Conservation (phyloP, 2,888 invertebrate genomes). For the Holacanthella duospinosa region DNA sequence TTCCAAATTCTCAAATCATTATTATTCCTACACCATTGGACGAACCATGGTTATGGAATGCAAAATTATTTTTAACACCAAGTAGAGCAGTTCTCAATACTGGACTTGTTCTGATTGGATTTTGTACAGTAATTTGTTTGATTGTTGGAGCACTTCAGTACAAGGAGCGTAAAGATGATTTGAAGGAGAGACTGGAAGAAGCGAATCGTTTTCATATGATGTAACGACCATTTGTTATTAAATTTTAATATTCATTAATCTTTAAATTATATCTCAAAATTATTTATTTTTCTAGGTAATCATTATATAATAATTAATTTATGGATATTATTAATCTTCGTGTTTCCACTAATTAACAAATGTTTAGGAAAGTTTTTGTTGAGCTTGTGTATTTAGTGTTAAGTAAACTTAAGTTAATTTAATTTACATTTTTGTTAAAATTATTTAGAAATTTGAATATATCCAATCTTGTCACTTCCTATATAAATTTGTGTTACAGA, state of each 20-base stretch:
- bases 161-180: slow-evolving; percentile 76
- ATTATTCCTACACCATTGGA: slow-evolving; percentile 77
- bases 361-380: too few relatives aligned
- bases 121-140: slow-evolving; percentile 71
- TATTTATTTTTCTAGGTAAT: too few relatives aligned
- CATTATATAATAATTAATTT: too few relatives aligned
- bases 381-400: too few relatives aligned
- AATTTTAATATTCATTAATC: slow-evolving; percentile 9
- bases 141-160: slow-evolving; percentile 78
- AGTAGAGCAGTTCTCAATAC: slow-evolving; percentile 87
- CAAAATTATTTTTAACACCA: slow-evolving; percentile 86
- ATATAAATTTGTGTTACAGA: too few relatives aligned
- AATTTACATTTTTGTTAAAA: too few relatives aligned
- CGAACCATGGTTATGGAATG: slow-evolving; percentile 71
- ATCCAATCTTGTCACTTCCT: too few relatives aligned
- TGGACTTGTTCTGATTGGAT: slow-evolving; percentile 73
- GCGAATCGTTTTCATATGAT: slow-evolving; percentile 75
- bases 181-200: slow-evolving; percentile 64
- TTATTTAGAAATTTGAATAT: too few relatives aligned
- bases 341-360: neutral
- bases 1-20: slow-evolving; percentile 95
- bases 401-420: too few relatives aligned
- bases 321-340: neutral
- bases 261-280: too few relatives aligned
- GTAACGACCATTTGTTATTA: slow-evolving; percentile 50